Evolutionary conservation across 2,888 invertebrate genomes (phyloP).

Genomic region (Griposia aprilina): DNA sequence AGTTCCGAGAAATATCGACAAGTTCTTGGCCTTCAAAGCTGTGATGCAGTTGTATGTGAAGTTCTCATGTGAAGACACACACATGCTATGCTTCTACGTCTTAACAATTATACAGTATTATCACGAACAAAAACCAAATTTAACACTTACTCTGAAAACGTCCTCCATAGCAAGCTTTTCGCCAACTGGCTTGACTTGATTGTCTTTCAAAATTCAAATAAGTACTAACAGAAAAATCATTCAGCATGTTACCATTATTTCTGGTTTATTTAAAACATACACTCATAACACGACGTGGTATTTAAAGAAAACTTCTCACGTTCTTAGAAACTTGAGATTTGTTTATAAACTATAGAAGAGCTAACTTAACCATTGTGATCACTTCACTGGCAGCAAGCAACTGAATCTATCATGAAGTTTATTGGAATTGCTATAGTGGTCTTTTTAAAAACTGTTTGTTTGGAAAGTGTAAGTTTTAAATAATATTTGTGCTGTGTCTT

Average conservation of each 20-base stretch:
- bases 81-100: conserved; percentile 43
- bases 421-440: conserved; percentile 70
- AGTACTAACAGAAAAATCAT: conserved; percentile 19
- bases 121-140: conserved; percentile 14
- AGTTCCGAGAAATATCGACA: conserved; percentile 35
- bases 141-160: conserved; percentile 50
- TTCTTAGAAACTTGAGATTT: conserved; percentile 69
- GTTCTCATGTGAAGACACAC: conserved; percentile 58
- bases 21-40: conserved; percentile 52
- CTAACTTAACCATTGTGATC: conserved; percentile 60
- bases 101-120: conserved; percentile 24
- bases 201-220: conserved; percentile 28
- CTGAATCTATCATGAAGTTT: conserved; percentile 75
- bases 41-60: conserved; percentile 48
- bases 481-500: neutral
- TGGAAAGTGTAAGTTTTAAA: conserved; percentile 76
- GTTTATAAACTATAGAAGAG: conserved; percentile 78
- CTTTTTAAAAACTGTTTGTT: conserved; percentile 68
- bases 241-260: conserved; percentile 46
- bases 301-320: conserved; percentile 75
- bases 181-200: conserved; percentile 28
- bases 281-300: conserved; percentile 74
- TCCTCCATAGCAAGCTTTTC: conserved; percentile 44
- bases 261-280: conserved; percentile 57
- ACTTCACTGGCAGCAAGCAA: conserved; percentile 69